Percentiles rank a stretch among this genome's conserved stretches.
Conservation (phyloP, 1,140 invertebrate species). For the Aphidius gifuensis region DNA sequence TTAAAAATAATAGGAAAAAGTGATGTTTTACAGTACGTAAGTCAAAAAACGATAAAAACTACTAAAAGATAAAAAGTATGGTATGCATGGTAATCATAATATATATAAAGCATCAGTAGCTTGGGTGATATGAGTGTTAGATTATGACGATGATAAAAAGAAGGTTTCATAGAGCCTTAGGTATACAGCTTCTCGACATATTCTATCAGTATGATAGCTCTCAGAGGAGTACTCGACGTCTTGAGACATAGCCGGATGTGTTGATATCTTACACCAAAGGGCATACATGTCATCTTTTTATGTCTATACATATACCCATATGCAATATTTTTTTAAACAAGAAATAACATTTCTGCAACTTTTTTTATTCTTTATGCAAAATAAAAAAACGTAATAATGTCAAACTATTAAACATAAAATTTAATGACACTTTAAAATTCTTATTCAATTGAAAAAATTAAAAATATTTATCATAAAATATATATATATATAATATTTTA, state of each 20-base stretch:
- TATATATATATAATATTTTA: too few species aligned
- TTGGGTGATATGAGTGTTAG: background rate
- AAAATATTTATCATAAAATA: too few species aligned
- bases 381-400: too few species aligned
- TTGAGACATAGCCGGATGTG: slow-evolving; percentile 31
- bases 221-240: slow-evolving; percentile 37
- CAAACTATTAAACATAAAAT: too few species aligned
- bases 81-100: slow-evolving; percentile 40
- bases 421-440: too few species aligned
- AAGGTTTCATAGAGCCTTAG: background rate
- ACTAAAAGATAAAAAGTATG: slow-evolving; percentile 40
- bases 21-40: slow-evolving; percentile 18
- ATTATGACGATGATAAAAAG: slow-evolving; percentile 6
- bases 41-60: slow-evolving; percentile 39
- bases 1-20: too few species aligned
- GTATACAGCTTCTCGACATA: slow-evolving; percentile 30
- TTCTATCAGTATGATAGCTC: slow-evolving; percentile 48
- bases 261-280: slow-evolving; percentile 40
- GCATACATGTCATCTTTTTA: slow-evolving; percentile 27
- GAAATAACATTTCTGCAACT: too few species aligned
- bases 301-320: too few species aligned
- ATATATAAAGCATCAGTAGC: slow-evolving; percentile 1
- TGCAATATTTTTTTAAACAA: too few species aligned
- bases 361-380: too few species aligned
- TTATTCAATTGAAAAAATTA: too few species aligned